Base-by-base conservation (phyloP, 2,888 invertebrate genomes). In the Hedychridium roseum region DNA sequence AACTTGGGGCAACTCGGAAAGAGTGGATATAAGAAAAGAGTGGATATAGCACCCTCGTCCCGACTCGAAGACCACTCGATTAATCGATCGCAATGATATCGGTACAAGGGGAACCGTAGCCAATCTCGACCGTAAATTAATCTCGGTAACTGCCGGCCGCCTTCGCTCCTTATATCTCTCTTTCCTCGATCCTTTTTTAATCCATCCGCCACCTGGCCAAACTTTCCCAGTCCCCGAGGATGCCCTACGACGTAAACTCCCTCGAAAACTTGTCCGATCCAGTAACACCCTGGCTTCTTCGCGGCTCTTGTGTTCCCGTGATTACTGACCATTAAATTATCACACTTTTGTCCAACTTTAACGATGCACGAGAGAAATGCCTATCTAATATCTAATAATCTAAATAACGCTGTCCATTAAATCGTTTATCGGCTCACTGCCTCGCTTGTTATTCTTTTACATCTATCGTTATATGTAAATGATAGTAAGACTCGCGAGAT, bases 31-130 rank as follows among this genome's bases (percentile, higher is more conserved):
- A 28, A 28, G 39, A 16, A 17, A 28, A 5, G 40, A 9, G 9
- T 11, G 11, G 20, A 34, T 1, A 27, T 15, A 16, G 15, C 20
- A 35, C 26, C 40, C 27, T 23, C 44, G 44, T 42, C 43, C 21
- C 5, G 9, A 21, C 38, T 20, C 30, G 27, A 27, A 44, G 41
- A 48, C 50, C 50, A 42, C 49, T 58, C 57, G 37, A 53, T 50
- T 57, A 60, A 60, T 60, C 55, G 57, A 60, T 60, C 52, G 45
- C 42, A 26, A 27, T 47, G 57, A 60, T 60, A 60, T 53, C 54
- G 42, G 43, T 46, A 42, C 37, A 39, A 48, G 32, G 41, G 41
- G 50, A 45, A 44, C 50, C 11, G 31, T n/a, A 41, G 18, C 50
- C 43, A 45, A 42, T 46, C 39, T 27, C 43, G 45, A 17, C 37